Evolutionary conservation across 1,140 invertebrate genomes (phyloP), one percentile per base, ranked within the genome.

Genomic region (Halyomorpha halys): DNA sequence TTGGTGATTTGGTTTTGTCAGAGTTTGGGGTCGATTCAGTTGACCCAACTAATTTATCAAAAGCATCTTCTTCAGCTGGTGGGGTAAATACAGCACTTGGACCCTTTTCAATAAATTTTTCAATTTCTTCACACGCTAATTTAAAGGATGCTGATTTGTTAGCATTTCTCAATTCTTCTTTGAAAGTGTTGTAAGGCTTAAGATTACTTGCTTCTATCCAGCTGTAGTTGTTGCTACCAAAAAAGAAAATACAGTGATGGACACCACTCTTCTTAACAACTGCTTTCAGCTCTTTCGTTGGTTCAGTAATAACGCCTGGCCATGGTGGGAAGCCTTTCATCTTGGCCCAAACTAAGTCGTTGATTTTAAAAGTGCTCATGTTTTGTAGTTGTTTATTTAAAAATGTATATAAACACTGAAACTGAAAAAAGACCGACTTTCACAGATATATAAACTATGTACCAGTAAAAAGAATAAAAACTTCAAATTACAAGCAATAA

Each of bases 321-420:
- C 91, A 95, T 66, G 90, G 88, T 65, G 89, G 88, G 78, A 91
- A 95, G 72, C 90, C 89, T 80, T 93, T 94, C 90, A 94, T 94
- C 82, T 93, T 93, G 21, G 91, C 91, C 91, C 91, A 63, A 11
- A 63, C 61, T 45, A 63, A 34, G 23, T 23, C 53, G 23, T 23
- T 23, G 23, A 56, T 25, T 15, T 56, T 56, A 25, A 27, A 56
- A 18, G 21, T 21, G 47, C n/a, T 21, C 47, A 49, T 49, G 34
- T 39, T 39, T 30, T 39, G 34, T 39, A 11, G 34, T 39, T 39
- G 13, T 39, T 39, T 39, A 39, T 39, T 13, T 39, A 6, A 39
- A 39, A 39, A 39, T 8, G 13, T 3, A 13, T 11, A 39, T 3
- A 39, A 39, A 8, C 4, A 1, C 1, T 11, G 11, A 39, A 39